A percentile compares a stretch with the other conserved stretches of the same genome.
These are phyloP conservation scores for Helogale parvula DNA, from an alignment of 2,113 vertebrate species.

Conservation along the genomic window DNA sequence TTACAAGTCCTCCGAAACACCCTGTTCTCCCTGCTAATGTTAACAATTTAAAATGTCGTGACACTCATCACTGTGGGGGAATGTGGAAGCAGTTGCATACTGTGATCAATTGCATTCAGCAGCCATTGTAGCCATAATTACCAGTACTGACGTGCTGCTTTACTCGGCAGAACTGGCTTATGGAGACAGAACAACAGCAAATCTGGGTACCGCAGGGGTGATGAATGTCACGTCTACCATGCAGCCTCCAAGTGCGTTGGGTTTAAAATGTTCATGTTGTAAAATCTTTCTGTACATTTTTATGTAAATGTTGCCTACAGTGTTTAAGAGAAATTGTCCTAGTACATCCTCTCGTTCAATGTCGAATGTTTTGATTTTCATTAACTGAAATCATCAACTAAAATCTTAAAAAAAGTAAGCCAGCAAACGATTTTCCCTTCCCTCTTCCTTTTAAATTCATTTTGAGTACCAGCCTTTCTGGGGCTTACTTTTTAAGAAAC, in stretches of 20 bases:
- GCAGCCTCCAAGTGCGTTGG: background rate
- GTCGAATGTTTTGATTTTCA: constrained; percentile 52
- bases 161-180: background rate
- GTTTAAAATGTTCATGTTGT: background rate
- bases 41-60: constrained; percentile 49
- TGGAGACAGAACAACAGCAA: background rate
- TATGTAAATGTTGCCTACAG: background rate
- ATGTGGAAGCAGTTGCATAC: background rate
- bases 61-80: constrained; percentile 26
- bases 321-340: constrained; percentile 46
- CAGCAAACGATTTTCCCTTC: background rate
- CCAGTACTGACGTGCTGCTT: background rate
- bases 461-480: constrained; percentile 4
- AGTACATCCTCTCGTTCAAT: constrained; percentile 54
- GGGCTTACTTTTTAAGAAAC: background rate
- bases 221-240: background rate
- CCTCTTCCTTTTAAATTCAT: constrained; percentile 16
- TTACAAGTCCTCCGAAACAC: constrained; percentile 46
- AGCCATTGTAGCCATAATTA: background rate
- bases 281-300: constrained; percentile 23
- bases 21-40: constrained; percentile 46
- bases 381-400: constrained; percentile 45
- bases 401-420: background rate
- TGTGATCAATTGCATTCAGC: background rate
- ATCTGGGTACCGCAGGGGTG: background rate